A percentile compares a stretch with the other conserved stretches of the same genome.
Conservation (phyloP, 2,113 vertebrate genomes). For the Solea senegalensis region DNA sequence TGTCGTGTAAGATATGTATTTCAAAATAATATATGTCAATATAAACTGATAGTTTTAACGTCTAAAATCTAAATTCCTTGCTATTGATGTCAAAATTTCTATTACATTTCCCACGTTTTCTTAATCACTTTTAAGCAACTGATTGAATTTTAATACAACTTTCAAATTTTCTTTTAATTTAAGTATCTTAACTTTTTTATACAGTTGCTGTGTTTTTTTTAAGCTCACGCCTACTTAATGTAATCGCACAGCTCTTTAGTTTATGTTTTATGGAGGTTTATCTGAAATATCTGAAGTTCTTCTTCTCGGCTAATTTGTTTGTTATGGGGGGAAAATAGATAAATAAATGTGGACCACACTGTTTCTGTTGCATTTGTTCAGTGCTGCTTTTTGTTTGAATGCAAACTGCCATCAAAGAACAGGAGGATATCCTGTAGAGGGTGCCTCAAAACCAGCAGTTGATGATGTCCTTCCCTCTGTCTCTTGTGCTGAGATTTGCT, state of each 20-base stretch:
- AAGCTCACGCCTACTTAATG: constrained; percentile 71
- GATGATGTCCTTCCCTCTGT: background rate
- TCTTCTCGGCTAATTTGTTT: constrained; percentile 52
- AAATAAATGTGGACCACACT: constrained; percentile 72
- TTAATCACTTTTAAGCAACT: constrained; percentile 64
- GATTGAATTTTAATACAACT: constrained; percentile 71
- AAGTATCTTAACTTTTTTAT: constrained; percentile 78
- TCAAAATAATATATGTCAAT: constrained; percentile 80
- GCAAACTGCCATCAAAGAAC: background rate
- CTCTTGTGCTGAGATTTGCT: no score
- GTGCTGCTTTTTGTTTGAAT: background rate
- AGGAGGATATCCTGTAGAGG: constrained; percentile 22
- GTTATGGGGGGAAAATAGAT: constrained; percentile 62
- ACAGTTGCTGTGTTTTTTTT: constrained; percentile 67
- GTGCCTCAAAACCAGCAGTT: background rate
- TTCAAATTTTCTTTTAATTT: constrained; percentile 76
- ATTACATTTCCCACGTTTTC: constrained; percentile 70
- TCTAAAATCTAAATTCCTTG: constrained; percentile 53
- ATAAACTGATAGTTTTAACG: constrained; percentile 49
- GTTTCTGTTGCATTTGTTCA: constrained; percentile 25
- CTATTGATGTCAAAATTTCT: constrained; percentile 71
- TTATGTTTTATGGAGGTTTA: constrained; percentile 66
- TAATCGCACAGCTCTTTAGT: constrained; percentile 73
- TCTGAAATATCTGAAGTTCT: constrained; percentile 70
- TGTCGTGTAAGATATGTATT: constrained; percentile 74